Conservation (phyloP, 1,140 invertebrate species). For the Bursaphelenchus mucronatus region DNA sequence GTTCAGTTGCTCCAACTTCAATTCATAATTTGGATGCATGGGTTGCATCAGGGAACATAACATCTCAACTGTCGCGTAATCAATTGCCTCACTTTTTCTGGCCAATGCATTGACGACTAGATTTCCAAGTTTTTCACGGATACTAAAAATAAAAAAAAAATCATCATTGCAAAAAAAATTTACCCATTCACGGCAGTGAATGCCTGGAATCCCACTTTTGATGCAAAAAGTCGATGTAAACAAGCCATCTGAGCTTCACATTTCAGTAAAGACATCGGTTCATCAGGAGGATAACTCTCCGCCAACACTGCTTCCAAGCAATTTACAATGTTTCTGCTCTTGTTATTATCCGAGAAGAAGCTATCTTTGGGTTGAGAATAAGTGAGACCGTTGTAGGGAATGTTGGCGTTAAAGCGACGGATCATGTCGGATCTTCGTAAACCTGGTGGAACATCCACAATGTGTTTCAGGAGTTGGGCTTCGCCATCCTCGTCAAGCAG, state of each 20-base stretch:
- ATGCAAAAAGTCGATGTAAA: constrained; percentile 82
- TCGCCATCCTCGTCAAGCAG: constrained; percentile 92
- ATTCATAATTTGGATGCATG: constrained; percentile 89
- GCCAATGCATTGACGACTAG: constrained; percentile 86
- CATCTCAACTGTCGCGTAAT: constrained; percentile 92
- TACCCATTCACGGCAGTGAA: constrained; percentile 84
- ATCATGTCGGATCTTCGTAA: constrained; percentile 72
- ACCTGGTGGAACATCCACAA: constrained; percentile 70
- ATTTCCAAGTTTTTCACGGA: constrained; percentile 86
- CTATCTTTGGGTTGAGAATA: constrained; percentile 93
- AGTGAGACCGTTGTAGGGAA: constrained; percentile 91
- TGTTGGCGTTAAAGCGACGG: constrained; percentile 89
- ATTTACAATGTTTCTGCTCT: constrained; percentile 85
- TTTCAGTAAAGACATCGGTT: constrained; percentile 67
- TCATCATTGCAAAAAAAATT: constrained; percentile 35
- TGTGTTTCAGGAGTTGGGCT: constrained; percentile 75
- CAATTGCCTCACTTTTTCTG: constrained; percentile 79
- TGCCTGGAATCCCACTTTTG: constrained; percentile 91
- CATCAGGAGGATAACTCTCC: constrained; percentile 58
- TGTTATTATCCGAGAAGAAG: constrained; percentile 88
- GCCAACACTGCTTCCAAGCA: constrained; percentile 74
- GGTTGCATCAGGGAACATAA: constrained; percentile 96
- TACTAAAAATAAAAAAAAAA: constrained; percentile 62
- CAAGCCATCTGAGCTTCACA: constrained; percentile 87
- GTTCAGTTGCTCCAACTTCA: constrained; percentile 93